Base-by-base conservation (phyloP, 2,797 vertebrate genomes). In the Schizopygopsis malacanthus region DNA sequence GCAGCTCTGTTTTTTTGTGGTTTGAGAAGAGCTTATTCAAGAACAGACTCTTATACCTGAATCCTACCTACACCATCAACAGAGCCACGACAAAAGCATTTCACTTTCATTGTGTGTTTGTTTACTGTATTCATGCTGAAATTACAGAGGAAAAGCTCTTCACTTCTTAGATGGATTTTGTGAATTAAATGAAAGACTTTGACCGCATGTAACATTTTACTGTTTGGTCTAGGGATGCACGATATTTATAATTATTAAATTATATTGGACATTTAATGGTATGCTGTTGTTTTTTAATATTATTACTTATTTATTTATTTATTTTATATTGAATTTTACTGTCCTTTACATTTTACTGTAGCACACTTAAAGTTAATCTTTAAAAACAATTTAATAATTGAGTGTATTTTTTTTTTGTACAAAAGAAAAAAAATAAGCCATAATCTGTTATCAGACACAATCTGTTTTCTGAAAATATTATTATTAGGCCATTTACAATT, bases 1-100 rank as follows among this genome's bases (percentile, higher is more conserved):
- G 41, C 39, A 72, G 71, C 16, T 70, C 63, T 65, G 67, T 6
- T 83, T 81, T 69, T 83, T 54, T 77, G 41, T 50, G 39, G 16
- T 13, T 33, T 54, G 39, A 54, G 33, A 76, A 54, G n/a, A 73
- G 69, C 81, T 61, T 47, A 69, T 10, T 54, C 33, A 41, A 20
- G 56, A 72, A n/a, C 71, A 59, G 28, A 52, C 4, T 63, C n/a
- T 15, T 28, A n/a, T 65, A 47, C 5, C 12, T 37, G 81, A 75
- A 13, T 75, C 22, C 10, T 54, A 18, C 45, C 4, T 28, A 25
- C 28, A 28, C n/a, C n/a, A 8, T 59, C 50, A 41, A 28, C 39
- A 72, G 22, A 22, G 50, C 9, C 61, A 52, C n/a, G 20, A 22
- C 50, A 72, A 33, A 52, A 77, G 33, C 39, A 20, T 28, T 61